A percentile compares a stretch with the other conserved stretches of the same genome.
Evolutionary conservation across 2,797 vertebrate species (phyloP).

Genomic region (Hylomyscus alleni): DNA sequence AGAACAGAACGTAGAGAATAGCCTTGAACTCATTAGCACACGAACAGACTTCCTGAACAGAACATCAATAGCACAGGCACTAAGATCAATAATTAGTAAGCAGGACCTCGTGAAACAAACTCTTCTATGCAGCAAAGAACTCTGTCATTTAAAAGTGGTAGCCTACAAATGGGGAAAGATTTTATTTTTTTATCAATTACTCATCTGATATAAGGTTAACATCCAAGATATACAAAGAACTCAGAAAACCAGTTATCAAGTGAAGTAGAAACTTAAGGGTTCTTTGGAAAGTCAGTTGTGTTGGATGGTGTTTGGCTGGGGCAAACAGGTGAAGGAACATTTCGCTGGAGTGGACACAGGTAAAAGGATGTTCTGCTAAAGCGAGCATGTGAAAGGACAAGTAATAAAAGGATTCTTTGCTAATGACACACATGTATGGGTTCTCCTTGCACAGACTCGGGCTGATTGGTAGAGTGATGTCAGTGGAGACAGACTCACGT

Average conservation of each 20-base stretch:
- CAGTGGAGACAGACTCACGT: no score
- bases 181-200: not conserved
- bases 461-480: no score
- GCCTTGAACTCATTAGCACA: not conserved
- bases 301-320: no score
- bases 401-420: not conserved
- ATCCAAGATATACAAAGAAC: not conserved
- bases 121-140: not conserved
- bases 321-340: not conserved
- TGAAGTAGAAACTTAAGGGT: no score
- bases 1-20: not conserved
- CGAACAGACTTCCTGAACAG: not conserved
- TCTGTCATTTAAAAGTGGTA: not conserved
- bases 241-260: not conserved
- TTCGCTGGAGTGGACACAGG: not conserved
- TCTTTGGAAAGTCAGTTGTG: no score
- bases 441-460: not conserved
- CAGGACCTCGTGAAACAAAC: not conserved
- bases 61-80: not conserved
- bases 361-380: not conserved
- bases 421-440: not conserved
- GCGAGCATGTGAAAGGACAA: not conserved
- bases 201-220: not conserved
- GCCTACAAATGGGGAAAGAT: not conserved
- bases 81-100: not conserved